Evolutionary conservation across 2,888 invertebrate genomes (phyloP).

Genomic region (Stenurella melanura): DNA sequence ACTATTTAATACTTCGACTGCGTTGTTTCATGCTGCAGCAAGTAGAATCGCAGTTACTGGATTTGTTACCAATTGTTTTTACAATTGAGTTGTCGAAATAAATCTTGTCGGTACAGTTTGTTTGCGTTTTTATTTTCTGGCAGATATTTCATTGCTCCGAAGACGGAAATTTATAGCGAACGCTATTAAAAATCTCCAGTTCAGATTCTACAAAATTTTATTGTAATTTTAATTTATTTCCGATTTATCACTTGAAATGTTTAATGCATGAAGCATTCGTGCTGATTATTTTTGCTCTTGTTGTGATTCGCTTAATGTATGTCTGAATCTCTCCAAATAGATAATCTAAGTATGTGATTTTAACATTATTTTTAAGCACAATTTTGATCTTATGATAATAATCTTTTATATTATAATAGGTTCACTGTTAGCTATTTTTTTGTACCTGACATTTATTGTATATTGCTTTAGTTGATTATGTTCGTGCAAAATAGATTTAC

Average conservation of each 20-base stretch:
- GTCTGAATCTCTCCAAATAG: too few species aligned
- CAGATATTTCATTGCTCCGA: constrained; percentile 40
- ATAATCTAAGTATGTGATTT: too few species aligned
- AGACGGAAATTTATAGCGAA: constrained; percentile 39
- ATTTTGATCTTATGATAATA: too few species aligned
- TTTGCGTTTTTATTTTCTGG: constrained; percentile 34
- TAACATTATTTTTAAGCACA: too few species aligned
- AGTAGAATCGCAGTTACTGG: constrained; percentile 30
- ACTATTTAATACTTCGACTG: constrained; percentile 9
- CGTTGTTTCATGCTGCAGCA: constrained; percentile 1
- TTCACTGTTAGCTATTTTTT: too few species aligned
- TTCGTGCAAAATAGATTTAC: too few species aligned
- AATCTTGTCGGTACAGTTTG: constrained; percentile 37
- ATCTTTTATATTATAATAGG: too few species aligned
- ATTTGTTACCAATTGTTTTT: constrained; percentile 32
- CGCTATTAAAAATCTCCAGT: constrained; percentile 32
- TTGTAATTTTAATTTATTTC: constrained; percentile 42
- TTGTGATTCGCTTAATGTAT: too few species aligned
- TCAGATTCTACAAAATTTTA: constrained; percentile 13
- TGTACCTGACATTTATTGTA: too few species aligned
- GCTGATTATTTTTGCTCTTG: too few species aligned
- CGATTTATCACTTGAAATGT: constrained; percentile 27
- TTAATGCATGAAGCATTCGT: too few species aligned
- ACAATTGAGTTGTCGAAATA: constrained; percentile 43
- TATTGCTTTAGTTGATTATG: too few species aligned